Conservation (phyloP, 2,888 invertebrate genomes). For the Ochropacha duplaris region DNA sequence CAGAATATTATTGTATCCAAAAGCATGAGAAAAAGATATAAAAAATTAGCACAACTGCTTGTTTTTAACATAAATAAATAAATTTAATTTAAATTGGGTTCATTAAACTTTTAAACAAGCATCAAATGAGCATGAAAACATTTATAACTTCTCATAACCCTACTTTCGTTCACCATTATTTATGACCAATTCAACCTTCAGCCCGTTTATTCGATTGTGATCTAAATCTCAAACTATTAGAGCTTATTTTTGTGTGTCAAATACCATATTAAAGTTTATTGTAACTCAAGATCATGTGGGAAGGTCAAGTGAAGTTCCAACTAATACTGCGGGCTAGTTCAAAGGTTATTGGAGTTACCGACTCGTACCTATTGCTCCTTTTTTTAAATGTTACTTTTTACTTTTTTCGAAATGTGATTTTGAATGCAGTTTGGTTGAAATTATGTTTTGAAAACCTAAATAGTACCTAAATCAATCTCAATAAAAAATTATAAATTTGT, state of each 20-base stretch:
- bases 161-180: background rate
- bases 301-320: constrained; percentile 33
- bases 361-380: background rate
- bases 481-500: too few species aligned
- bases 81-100: too few species aligned
- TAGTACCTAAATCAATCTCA: too few species aligned
- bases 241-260: background rate
- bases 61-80: too few species aligned
- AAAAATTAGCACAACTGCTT: too few species aligned
- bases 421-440: too few species aligned
- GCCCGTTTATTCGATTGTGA: background rate
- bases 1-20: too few species aligned
- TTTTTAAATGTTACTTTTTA: too few species aligned
- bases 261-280: background rate
- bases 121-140: background rate
- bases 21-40: too few species aligned
- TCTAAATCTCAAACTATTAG: background rate
- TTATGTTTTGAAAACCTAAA: too few species aligned
- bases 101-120: background rate
- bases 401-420: too few species aligned
- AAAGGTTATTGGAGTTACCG: constrained; percentile 12
- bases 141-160: background rate
- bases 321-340: constrained; percentile 13
- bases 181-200: background rate
- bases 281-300: constrained; percentile 38